Evolutionary conservation across 1,140 invertebrate species (phyloP).

Genomic region (Pseudomyrmex sp.): DNA sequence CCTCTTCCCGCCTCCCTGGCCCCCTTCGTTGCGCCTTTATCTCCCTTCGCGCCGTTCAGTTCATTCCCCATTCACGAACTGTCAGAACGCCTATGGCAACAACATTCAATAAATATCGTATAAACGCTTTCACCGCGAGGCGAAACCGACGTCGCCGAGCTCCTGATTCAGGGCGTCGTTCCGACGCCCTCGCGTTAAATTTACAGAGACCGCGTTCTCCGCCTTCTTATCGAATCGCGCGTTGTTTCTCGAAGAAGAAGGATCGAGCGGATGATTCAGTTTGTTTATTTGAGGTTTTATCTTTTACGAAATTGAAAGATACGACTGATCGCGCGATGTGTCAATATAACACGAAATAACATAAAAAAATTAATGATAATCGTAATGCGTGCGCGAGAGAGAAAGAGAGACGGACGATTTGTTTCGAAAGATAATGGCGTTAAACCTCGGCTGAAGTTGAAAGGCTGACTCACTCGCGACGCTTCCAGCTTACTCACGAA

Average conservation of each 20-base stretch:
- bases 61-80: slow-evolving; percentile 77
- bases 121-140: slow-evolving; percentile 71
- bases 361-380: slow-evolving; percentile 5
- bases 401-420: slow-evolving; percentile 38
- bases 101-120: slow-evolving; percentile 75
- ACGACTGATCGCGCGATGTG: too few species aligned
- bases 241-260: slow-evolving; percentile 36
- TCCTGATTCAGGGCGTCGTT: slow-evolving; percentile 60
- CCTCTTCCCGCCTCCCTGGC: not conserved
- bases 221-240: slow-evolving; percentile 21
- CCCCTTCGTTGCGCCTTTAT: slow-evolving; percentile 68
- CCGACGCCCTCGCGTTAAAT: slow-evolving; percentile 60
- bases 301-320: not conserved
- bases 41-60: slow-evolving; percentile 75
- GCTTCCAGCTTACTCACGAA: slow-evolving; percentile 78
- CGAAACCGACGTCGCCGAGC: slow-evolving; percentile 42
- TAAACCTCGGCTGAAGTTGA: slow-evolving; percentile 59
- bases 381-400: not conserved
- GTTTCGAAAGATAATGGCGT: slow-evolving; percentile 68
- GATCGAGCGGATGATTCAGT: slow-evolving; percentile 3
- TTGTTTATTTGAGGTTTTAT: not conserved
- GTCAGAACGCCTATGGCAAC: slow-evolving; percentile 66
- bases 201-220: slow-evolving; percentile 39
- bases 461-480: slow-evolving; percentile 67
- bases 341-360: not conserved